phyloP scores from a whole-genome alignment of 1,140 invertebrate genomes.

The Coelopa frigida region DNA sequence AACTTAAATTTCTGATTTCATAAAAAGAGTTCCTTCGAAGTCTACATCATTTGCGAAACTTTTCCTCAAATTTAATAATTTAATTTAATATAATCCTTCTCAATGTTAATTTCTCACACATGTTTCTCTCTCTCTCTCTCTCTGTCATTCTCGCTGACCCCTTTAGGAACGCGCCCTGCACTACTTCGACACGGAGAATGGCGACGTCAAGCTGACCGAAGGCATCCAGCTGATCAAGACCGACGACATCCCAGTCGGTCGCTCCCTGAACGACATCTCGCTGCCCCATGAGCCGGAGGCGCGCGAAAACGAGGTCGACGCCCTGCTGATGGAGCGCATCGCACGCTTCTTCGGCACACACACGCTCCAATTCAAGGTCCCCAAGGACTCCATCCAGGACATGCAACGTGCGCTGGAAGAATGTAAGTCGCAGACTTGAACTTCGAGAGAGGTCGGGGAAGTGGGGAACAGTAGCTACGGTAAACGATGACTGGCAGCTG shows the following conservation, averaged over 20 bases:
- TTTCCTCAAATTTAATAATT: too few relatives aligned
- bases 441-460: too few relatives aligned
- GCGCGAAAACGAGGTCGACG: constrained; percentile 67
- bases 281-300: constrained; percentile 61
- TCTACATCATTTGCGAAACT: too few relatives aligned
- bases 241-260: constrained; percentile 51
- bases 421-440: too few relatives aligned
- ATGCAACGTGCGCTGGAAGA: constrained; percentile 61
- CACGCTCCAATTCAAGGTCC: constrained; percentile 69
- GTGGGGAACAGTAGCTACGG: too few relatives aligned
- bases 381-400: constrained; percentile 58
- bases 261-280: constrained; percentile 46
- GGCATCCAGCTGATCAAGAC: constrained; percentile 62
- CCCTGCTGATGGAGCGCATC: constrained; percentile 64
- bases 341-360: constrained; percentile 69
- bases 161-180: constrained; percentile 57
- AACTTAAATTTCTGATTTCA: too few relatives aligned
- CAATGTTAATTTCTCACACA: too few relatives aligned
- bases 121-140: too few relatives aligned
- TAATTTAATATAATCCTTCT: not conserved
- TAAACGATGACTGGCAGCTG: too few relatives aligned
- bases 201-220: constrained; percentile 54
- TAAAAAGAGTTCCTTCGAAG: too few relatives aligned
- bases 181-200: constrained; percentile 55
- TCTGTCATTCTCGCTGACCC: not conserved